phyloP scores from a whole-genome alignment of 1,140 invertebrate species.

The Papilio aristodemus region DNA sequence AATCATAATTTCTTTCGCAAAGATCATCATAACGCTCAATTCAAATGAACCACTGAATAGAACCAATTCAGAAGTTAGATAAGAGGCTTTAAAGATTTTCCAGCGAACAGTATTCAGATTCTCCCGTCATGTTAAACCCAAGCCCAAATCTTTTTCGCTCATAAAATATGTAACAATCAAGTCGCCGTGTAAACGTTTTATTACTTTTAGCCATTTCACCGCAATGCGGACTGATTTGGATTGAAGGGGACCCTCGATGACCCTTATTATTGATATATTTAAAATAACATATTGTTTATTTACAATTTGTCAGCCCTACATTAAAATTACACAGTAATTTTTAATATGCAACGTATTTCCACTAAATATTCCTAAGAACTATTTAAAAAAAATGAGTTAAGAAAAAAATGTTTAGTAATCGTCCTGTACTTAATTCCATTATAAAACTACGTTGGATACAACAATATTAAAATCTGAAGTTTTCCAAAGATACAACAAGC shows the following conservation, averaged over 20 bases:
- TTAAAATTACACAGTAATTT: no score
- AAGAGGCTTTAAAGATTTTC: conserved; percentile 1
- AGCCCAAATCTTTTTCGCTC: conserved; percentile 18
- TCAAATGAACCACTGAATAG: background rate
- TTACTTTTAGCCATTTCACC: conserved; percentile 26
- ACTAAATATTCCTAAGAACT: no score
- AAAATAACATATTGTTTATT: background rate
- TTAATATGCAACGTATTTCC: no score
- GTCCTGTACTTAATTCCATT: no score
- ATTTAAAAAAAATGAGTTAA: no score
- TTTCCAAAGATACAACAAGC: no score
- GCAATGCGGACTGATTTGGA: conserved; percentile 26
- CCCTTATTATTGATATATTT: background rate
- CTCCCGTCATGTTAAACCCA: background rate
- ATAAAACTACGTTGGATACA: no score
- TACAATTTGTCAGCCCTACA: no score
- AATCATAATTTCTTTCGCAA: no score
- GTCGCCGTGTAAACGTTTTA: conserved; percentile 32
- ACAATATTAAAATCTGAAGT: no score
- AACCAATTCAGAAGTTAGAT: background rate
- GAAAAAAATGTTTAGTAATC: no score
- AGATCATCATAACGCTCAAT: no score
- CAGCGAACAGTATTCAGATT: background rate
- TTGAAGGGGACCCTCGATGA: background rate
- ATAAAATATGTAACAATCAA: conserved; percentile 29